Evolutionary conservation across 2,888 invertebrate species (phyloP).

Genomic region (Acrocyrtus sp.): DNA sequence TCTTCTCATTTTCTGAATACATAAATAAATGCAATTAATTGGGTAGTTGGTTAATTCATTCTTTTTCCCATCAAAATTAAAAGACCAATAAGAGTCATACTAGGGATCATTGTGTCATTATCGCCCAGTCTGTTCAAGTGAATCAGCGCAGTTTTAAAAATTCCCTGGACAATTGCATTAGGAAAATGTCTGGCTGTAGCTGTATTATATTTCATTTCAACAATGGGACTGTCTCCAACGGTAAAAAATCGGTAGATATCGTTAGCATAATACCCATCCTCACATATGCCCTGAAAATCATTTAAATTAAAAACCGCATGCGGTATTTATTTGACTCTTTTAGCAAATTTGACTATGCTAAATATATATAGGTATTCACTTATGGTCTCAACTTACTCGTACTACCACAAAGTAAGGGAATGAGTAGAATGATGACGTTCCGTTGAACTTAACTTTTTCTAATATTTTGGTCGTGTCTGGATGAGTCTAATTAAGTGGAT

Average conservation of each 20-base stretch:
- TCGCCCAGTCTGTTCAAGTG: slow-evolving; percentile 13
- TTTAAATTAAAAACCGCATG: no score
- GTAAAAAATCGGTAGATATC: slow-evolving; percentile 36
- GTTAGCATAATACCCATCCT: slow-evolving; percentile 37
- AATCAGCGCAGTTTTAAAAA: slow-evolving; percentile 23
- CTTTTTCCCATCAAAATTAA: no score
- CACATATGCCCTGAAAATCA: slow-evolving; percentile 41
- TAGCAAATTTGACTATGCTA: background rate
- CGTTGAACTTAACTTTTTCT: background rate
- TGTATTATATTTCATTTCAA: background rate
- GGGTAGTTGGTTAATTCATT: background rate
- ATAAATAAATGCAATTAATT: background rate
- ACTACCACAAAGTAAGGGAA: slow-evolving; percentile 54
- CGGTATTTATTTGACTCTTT: background rate
- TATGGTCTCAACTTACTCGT: slow-evolving; percentile 18
- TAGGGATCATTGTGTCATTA: slow-evolving; percentile 15
- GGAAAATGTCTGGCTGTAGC: slow-evolving; percentile 16
- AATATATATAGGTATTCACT: background rate
- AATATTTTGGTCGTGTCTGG: slow-evolving; percentile 20
- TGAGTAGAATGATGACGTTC: slow-evolving; percentile 16
- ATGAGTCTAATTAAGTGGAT: slow-evolving; percentile 7
- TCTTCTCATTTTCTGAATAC: slow-evolving; percentile 18
- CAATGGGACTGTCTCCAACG: slow-evolving; percentile 20
- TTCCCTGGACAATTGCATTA: background rate
- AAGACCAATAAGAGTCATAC: background rate